Conservation (phyloP, 2,113 vertebrate genomes). For the Dryoscopus gambensis region DNA sequence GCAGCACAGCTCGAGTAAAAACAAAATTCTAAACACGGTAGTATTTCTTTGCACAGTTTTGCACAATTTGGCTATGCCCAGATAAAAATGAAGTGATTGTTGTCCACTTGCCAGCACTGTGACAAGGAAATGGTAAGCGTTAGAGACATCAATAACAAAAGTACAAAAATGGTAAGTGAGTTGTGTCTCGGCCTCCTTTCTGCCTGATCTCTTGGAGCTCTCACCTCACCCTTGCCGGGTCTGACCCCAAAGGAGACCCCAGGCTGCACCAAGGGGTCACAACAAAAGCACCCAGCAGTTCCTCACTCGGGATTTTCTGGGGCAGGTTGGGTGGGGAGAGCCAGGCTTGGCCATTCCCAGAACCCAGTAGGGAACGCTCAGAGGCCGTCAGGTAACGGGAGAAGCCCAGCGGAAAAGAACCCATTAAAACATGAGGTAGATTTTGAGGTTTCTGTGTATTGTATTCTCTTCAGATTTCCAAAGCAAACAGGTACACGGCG, state of each 20-base stretch:
- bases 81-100: background rate
- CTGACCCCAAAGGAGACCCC: background rate
- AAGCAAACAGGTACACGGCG: background rate
- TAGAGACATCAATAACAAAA: background rate
- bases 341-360: background rate
- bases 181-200: background rate
- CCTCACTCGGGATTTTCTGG: background rate
- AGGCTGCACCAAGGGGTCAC: background rate
- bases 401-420: background rate
- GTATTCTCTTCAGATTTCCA: conserved; percentile 26
- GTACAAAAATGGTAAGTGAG: background rate
- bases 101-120: background rate
- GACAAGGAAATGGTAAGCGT: background rate
- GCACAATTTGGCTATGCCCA: background rate
- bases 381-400: background rate
- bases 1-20: background rate
- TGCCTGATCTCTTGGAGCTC: background rate
- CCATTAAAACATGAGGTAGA: conserved; percentile 22
- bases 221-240: background rate
- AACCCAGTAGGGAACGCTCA: background rate
- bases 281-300: background rate
- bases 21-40: background rate
- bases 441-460: conserved; percentile 29
- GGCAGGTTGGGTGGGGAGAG: rapidly evolving
- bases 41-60: background rate